Evolutionary conservation across 1,140 invertebrate species (phyloP), one percentile per base, ranked within the genome.

Genomic region (Olivierus martensii): DNA sequence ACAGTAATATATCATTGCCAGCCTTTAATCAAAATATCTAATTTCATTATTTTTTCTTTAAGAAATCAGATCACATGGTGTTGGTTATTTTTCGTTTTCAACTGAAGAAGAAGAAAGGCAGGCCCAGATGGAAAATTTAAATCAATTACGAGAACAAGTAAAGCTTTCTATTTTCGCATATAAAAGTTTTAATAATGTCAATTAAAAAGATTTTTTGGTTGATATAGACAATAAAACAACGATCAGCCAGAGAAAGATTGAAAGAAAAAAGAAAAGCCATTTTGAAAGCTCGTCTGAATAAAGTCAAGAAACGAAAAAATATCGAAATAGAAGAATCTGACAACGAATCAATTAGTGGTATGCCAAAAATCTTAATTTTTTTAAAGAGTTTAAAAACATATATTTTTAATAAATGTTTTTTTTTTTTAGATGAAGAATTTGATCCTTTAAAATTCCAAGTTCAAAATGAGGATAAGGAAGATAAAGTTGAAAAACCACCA

Each of bases 61-160:
- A 56, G 55, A 94, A 77, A 83, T 88, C 0, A 74, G 89, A 57
- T 74, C 78, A 2, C 89, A 95, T 66, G 90, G 89, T 62, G 85
- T 88, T 14, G 84, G 84, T 15, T 95, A 87, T 66, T 93, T 82
- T 69, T 76, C 79, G 7, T 92, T 95, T 67, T 87, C 87, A 12
- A 81, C 80, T 43, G 84, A 92, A 60, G 85, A 89, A 60, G 72
- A 76, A 6, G 74, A 82, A 61, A 77, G 89, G 58, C 67, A 71
- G 3, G 75, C 78, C 52, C 84, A 94, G 63, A 85, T 90, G 71
- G 76, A 79, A 37, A 79, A 79, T 52, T 70, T 93, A 44, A 69
- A 77, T 18, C 75, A 79, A 57, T 64, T 81, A 12, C 73, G 86
- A n/a, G 73, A 81, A 57, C 48, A 56, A 22, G 55, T 56, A 44